A percentile compares a stretch with the other conserved stretches of the same genome.
These are phyloP conservation scores for Chloroceryle amazona DNA, from an alignment of 2,797 vertebrate genomes.

Conservation along the genomic window DNA sequence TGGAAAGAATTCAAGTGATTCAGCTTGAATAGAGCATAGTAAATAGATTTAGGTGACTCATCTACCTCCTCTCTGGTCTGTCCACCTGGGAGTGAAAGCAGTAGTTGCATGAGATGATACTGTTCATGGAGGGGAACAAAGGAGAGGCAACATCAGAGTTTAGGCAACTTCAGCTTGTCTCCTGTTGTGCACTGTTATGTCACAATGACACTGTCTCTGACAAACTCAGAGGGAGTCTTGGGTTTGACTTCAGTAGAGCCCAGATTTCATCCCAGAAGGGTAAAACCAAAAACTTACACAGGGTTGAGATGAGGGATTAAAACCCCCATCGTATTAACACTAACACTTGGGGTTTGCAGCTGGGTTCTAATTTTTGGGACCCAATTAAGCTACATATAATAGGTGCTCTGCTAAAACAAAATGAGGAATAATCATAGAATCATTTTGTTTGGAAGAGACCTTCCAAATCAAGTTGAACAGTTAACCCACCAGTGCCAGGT, in stretches of 20 bases:
- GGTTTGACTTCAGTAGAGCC: background rate
- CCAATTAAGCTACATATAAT: background rate
- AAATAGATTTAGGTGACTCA: background rate
- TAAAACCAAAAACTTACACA: background rate
- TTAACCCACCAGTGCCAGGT: no score
- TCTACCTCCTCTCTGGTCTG: background rate
- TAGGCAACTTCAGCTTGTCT: background rate
- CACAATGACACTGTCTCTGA: background rate
- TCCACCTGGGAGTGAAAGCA: background rate
- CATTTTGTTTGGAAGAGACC: no score
- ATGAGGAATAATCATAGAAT: background rate
- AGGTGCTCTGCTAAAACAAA: background rate
- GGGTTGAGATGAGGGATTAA: background rate
- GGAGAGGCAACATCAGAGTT: background rate
- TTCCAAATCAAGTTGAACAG: no score
- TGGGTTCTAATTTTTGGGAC: background rate
- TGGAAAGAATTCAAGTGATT: background rate
- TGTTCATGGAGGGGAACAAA: background rate
- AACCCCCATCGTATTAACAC: background rate
- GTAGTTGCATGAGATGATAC: background rate
- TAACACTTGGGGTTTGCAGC: background rate
- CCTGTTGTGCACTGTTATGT: background rate
- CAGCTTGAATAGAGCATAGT: background rate
- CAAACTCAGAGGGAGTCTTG: background rate
- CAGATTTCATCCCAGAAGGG: background rate